phyloP scores from a whole-genome alignment of 2,888 invertebrate species.

The Hypomecis punctinalis region DNA sequence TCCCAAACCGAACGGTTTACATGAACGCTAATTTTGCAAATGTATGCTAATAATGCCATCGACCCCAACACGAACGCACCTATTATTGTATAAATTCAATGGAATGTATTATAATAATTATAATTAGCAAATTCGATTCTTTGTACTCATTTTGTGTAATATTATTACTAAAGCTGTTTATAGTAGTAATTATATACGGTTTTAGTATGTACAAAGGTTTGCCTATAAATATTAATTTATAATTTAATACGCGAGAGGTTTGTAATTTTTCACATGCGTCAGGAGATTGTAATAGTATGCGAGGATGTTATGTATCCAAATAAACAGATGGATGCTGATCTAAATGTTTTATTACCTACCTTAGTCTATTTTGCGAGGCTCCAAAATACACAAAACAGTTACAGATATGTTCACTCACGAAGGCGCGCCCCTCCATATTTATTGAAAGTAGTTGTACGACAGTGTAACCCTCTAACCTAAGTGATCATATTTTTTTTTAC shows the following conservation, averaged over 20 bases:
- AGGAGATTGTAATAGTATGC: slow-evolving; percentile 60
- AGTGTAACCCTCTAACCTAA: too few species aligned
- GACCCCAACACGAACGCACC: neutral
- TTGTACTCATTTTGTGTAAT: slow-evolving; percentile 32
- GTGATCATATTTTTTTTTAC: too few species aligned
- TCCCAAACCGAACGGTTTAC: too few species aligned
- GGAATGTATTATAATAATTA: slow-evolving; percentile 5
- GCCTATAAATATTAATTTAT: slow-evolving; percentile 48
- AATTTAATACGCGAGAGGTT: slow-evolving; percentile 55
- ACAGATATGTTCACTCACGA: too few species aligned
- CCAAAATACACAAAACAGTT: too few species aligned
- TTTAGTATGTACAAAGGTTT: slow-evolving; percentile 43
- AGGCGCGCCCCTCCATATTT: too few species aligned
- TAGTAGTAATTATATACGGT: slow-evolving; percentile 28
- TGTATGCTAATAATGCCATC: too few species aligned
- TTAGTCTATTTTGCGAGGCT: too few species aligned
- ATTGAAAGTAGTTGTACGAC: too few species aligned
- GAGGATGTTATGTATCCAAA: slow-evolving; percentile 69
- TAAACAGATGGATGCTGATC: slow-evolving; percentile 63
- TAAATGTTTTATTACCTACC: slow-evolving; percentile 31
- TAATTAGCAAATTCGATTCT: slow-evolving; percentile 6
- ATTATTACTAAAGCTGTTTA: slow-evolving; percentile 37
- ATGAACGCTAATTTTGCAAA: too few species aligned
- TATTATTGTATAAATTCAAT: slow-evolving; percentile 1
- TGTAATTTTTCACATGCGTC: slow-evolving; percentile 72